Conservation (phyloP, 2,888 invertebrate genomes). For the Philhelius pedissequus region DNA sequence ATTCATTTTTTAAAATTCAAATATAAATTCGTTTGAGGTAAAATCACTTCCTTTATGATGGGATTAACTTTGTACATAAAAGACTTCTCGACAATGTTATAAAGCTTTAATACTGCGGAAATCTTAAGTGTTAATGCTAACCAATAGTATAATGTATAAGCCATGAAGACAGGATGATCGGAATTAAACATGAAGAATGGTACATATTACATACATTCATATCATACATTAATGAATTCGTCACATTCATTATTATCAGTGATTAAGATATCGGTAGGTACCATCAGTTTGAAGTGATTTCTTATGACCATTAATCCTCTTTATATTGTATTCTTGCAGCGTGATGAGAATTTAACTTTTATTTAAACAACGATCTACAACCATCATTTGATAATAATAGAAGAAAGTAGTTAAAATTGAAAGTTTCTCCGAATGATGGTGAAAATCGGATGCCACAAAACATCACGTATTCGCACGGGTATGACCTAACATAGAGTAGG, state of each 20-base stretch:
- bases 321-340: not conserved
- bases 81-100: not conserved
- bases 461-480: not conserved
- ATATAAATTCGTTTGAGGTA: not conserved
- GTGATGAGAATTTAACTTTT: not conserved
- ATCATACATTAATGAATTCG: not conserved
- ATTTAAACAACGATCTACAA: not conserved
- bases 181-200: constrained; percentile 4
- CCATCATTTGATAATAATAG: not conserved
- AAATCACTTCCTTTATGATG: not conserved
- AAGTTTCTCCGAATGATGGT: not conserved
- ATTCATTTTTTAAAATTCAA: not conserved
- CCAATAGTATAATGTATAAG: not conserved
- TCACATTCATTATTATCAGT: not conserved
- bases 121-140: not conserved
- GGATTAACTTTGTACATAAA: not conserved
- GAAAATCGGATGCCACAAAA: not conserved
- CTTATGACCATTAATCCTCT: not conserved
- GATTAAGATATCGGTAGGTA: not conserved
- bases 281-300: not conserved
- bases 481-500: too few species aligned
- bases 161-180: not conserved
- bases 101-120: not conserved
- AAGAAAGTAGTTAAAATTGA: not conserved
- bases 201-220: not conserved